Percentiles rank a stretch among this genome's conserved stretches.
Evolutionary conservation across 2,113 vertebrate genomes (phyloP).

Genomic region (Eleginops maclovinus): DNA sequence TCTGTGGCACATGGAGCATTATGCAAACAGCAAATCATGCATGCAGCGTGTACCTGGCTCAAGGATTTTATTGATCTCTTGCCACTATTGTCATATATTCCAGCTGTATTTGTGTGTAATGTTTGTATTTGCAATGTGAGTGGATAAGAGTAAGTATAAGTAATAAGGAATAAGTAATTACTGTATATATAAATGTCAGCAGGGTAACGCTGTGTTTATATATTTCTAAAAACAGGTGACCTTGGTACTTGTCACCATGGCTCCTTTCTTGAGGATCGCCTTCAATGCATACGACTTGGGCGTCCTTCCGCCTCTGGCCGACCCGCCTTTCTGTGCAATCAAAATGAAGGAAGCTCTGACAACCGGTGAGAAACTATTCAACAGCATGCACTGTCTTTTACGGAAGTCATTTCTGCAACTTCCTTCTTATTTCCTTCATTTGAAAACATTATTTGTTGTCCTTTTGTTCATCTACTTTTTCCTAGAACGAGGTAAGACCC

Average conservation of each 20-base stretch:
- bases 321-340: constrained; percentile 93
- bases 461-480: background rate
- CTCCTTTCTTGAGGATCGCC: constrained; percentile 94
- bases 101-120: background rate
- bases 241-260: constrained; percentile 83
- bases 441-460: background rate
- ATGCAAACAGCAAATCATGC: constrained; percentile 13
- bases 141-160: no score
- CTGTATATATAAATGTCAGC: constrained; percentile 3
- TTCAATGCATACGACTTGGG: constrained; percentile 95
- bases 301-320: constrained; percentile 77
- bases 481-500: constrained; percentile 94
- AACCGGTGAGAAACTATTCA: constrained; percentile 86
- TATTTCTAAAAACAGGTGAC: constrained; percentile 56
- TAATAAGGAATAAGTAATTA: no score
- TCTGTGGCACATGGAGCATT: background rate
- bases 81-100: constrained; percentile 16
- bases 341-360: constrained; percentile 96
- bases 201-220: constrained; percentile 31
- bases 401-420: background rate
- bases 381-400: background rate
- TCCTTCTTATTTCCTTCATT: constrained; percentile 10
- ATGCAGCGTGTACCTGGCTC: background rate
- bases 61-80: constrained; percentile 18
- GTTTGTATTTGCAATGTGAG: no score